Conservation (phyloP, 2,797 vertebrate species). For the Acrocephalus scirpaceus region DNA sequence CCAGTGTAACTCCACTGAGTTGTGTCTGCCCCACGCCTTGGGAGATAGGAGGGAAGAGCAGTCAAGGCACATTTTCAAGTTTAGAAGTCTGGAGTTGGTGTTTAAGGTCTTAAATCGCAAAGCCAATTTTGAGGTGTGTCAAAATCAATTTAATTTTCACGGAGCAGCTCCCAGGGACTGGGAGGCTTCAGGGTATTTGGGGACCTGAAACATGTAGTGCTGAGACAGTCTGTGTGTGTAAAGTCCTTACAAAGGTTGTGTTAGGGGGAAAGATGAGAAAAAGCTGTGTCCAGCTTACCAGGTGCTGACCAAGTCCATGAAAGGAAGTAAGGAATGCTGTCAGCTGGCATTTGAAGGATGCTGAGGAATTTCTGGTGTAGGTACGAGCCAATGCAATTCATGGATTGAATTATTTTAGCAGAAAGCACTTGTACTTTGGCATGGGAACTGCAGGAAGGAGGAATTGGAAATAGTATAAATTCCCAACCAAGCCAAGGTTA, state of each 20-base stretch:
- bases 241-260: neutral
- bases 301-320: neutral
- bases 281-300: neutral
- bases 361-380: neutral
- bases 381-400: neutral
- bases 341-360: neutral
- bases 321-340: neutral
- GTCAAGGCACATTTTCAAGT: neutral
- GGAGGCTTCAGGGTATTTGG: neutral
- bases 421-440: neutral
- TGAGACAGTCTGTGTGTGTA: neutral
- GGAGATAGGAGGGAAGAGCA: neutral
- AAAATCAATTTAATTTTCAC: neutral
- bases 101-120: neutral
- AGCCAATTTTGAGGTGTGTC: neutral
- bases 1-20: fast-evolving
- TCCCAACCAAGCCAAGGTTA: neutral
- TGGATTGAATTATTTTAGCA: neutral
- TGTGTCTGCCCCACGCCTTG: fast-evolving
- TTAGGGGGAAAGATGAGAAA: neutral
- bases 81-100: neutral
- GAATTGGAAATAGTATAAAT: neutral
- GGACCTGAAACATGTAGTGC: neutral
- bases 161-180: neutral
- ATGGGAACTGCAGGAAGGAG: neutral